phyloP scores from a whole-genome alignment of 1,140 invertebrate genomes.

The Pseudomyrmex dendroicus region DNA sequence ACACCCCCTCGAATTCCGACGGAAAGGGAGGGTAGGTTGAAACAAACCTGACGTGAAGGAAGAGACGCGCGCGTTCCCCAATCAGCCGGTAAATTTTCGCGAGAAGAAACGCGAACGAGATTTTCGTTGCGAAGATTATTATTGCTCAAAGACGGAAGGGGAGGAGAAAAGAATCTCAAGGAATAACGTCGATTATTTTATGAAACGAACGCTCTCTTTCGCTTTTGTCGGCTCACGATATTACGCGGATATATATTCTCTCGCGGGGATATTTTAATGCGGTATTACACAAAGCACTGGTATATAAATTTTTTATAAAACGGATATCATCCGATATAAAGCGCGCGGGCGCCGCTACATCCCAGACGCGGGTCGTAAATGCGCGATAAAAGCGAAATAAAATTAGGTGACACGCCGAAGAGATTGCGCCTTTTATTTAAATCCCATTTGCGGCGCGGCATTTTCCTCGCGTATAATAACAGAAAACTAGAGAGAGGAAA shows the following conservation, averaged over 20 bases:
- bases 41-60: slow-evolving; percentile 30
- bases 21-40: neutral
- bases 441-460: slow-evolving; percentile 27
- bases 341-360: neutral
- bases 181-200: slow-evolving; percentile 10
- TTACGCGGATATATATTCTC: neutral
- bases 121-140: slow-evolving; percentile 27
- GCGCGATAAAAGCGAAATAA: slow-evolving; percentile 37
- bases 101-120: neutral
- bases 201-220: neutral
- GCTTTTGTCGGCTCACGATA: slow-evolving; percentile 1
- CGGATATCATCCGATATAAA: too few relatives aligned
- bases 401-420: slow-evolving; percentile 23
- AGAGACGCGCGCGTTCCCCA: slow-evolving; percentile 42
- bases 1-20: slow-evolving; percentile 34
- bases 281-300: too few relatives aligned
- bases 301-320: too few relatives aligned
- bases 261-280: too few relatives aligned
- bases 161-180: neutral
- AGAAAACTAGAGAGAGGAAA: slow-evolving; percentile 25
- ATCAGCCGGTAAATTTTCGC: slow-evolving; percentile 38
- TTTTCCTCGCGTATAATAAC: slow-evolving; percentile 39
- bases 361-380: neutral
- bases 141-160: neutral
- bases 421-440: slow-evolving; percentile 58